Conservation (phyloP, 1,140 invertebrate species). For the Hypothenemus hampei region DNA sequence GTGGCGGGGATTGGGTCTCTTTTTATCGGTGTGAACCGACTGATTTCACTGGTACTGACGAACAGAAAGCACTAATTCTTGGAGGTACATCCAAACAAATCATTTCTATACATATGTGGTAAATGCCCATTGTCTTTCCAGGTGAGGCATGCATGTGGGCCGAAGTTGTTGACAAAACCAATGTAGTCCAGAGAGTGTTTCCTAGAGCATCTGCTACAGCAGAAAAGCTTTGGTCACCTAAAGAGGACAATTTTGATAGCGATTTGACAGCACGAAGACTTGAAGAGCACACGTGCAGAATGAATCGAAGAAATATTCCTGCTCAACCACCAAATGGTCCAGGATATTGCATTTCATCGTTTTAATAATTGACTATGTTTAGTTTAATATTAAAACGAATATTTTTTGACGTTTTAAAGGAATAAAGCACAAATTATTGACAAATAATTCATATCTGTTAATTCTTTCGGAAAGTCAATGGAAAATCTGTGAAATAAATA, state of each 20-base stretch:
- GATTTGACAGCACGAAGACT: slow-evolving; percentile 50
- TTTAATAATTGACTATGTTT: no score
- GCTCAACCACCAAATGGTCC: slow-evolving; percentile 68
- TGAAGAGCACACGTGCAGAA: slow-evolving; percentile 80
- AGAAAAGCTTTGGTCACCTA: slow-evolving; percentile 73
- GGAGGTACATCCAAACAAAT: slow-evolving; percentile 47
- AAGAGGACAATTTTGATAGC: slow-evolving; percentile 1
- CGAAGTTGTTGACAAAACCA: slow-evolving; percentile 71
- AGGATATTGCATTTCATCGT: slow-evolving; percentile 56
- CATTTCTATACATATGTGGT: background rate
- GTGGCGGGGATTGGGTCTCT: slow-evolving; percentile 69
- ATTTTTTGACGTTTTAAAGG: no score
- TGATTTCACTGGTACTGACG: slow-evolving; percentile 48
- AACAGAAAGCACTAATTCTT: slow-evolving; percentile 55
- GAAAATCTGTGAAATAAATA: no score
- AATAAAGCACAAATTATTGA: no score
- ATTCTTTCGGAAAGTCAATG: no score
- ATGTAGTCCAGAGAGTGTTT: slow-evolving; percentile 61
- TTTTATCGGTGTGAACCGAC: slow-evolving; percentile 76
- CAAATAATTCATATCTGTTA: no score
- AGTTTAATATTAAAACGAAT: no score
- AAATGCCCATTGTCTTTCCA: background rate
- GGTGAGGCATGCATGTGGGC: slow-evolving; percentile 92
- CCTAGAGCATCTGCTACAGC: slow-evolving; percentile 77
- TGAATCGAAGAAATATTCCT: slow-evolving; percentile 66